These are phyloP conservation scores for Acleris holmiana DNA, from an alignment of 2,888 invertebrate species.

Conservation along the genomic window DNA sequence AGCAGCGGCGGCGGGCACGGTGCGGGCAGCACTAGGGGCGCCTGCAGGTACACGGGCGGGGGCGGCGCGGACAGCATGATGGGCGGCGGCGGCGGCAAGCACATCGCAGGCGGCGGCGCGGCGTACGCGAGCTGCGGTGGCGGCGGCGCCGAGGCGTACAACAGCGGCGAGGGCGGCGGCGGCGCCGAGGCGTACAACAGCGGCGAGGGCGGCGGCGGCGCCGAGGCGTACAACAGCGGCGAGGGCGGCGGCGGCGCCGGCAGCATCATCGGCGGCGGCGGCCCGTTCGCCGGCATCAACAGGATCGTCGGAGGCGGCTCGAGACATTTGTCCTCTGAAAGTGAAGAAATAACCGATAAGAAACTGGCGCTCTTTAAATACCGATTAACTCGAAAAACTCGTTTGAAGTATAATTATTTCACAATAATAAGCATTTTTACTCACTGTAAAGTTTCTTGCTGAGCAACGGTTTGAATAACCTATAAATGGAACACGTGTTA, in stretches of 20 bases:
- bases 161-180: slow-evolving; percentile 39
- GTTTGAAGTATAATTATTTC: slow-evolving; percentile 1
- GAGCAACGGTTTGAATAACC: slow-evolving; percentile 68
- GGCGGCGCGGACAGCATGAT: slow-evolving; percentile 23
- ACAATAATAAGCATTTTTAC: slow-evolving; percentile 32
- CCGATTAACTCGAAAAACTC: background rate
- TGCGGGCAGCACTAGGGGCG: slow-evolving; percentile 30
- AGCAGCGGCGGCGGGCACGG: too few species aligned
- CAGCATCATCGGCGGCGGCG: slow-evolving; percentile 44
- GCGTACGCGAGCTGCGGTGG: slow-evolving; percentile 38
- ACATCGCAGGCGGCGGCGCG: slow-evolving; percentile 12
- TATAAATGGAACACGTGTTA: slow-evolving; percentile 49
- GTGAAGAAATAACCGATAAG: background rate
- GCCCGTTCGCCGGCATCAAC: slow-evolving; percentile 63
- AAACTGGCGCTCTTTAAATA: background rate
- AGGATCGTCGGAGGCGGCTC: slow-evolving; percentile 62
- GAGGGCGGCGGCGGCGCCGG: slow-evolving; percentile 43
- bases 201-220: slow-evolving; percentile 39
- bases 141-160: slow-evolving; percentile 8
- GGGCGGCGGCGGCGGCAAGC: slow-evolving; percentile 55
- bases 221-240: slow-evolving; percentile 15
- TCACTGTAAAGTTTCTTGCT: slow-evolving; percentile 60
- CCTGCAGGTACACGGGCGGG: slow-evolving; percentile 39
- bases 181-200: slow-evolving; percentile 12
- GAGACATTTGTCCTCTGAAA: slow-evolving; percentile 19